Conservation (phyloP, 1,140 invertebrate species). For the Anadara kagoshimensis region DNA sequence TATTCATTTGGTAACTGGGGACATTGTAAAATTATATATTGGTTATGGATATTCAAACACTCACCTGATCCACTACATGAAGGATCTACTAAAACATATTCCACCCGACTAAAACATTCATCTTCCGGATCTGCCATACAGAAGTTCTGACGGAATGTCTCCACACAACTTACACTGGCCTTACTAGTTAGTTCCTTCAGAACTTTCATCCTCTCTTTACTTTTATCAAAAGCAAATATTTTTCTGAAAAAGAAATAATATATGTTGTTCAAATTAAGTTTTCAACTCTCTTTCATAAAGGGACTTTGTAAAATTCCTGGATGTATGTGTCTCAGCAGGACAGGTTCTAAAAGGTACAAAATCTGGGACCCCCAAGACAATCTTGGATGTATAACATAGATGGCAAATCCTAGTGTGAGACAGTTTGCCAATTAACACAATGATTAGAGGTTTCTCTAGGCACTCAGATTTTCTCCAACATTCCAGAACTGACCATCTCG, state of each 20-base stretch:
- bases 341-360: not conserved
- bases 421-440: no score
- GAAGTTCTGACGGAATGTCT: constrained; percentile 83
- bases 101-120: constrained; percentile 80
- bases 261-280: no score
- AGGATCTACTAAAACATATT: constrained; percentile 95
- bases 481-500: no score
- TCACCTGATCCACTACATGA: constrained; percentile 95
- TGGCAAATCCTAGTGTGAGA: not conserved
- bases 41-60: no score
- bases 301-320: no score
- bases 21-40: no score
- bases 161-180: constrained; percentile 81
- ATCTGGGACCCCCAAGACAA: no score
- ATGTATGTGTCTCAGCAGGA: no score
- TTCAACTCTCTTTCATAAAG: no score
- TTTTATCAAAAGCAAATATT: constrained; percentile 89
- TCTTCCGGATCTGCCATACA: constrained; percentile 79
- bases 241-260: constrained; percentile 76
- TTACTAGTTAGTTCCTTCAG: constrained; percentile 67
- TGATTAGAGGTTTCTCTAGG: no score
- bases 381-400: not conserved
- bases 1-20: no score
- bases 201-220: constrained; percentile 80
- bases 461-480: no score